A percentile compares a stretch with the other conserved stretches of the same genome.
phyloP scores from a whole-genome alignment of 2,888 invertebrate species.

The Arctia plantaginis region DNA sequence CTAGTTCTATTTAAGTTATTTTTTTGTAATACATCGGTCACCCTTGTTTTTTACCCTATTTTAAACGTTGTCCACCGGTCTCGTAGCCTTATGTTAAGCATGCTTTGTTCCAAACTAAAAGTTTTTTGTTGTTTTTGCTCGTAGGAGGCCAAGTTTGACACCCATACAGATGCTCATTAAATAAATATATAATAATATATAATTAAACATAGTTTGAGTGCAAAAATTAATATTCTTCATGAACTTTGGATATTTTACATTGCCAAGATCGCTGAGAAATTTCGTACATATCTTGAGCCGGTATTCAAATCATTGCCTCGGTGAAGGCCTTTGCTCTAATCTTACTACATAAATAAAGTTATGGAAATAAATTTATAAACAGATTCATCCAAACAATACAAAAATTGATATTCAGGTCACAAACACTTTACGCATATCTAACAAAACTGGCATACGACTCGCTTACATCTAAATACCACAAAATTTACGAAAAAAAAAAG shows the following conservation, averaged over 20 bases:
- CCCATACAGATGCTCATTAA: too few relatives aligned
- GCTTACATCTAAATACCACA: conserved; percentile 33
- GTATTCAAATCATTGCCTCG: not conserved
- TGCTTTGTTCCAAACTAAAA: too few relatives aligned
- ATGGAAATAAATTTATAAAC: not conserved
- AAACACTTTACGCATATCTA: conserved; percentile 7
- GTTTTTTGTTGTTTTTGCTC: too few relatives aligned
- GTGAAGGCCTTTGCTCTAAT: not conserved
- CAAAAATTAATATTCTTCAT: not conserved
- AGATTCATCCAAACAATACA: not conserved
- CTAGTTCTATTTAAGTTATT: too few relatives aligned
- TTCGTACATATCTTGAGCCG: too few relatives aligned
- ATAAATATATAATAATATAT: too few relatives aligned
- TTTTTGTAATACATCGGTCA: too few relatives aligned
- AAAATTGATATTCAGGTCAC: conserved; percentile 12
- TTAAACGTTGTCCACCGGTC: too few relatives aligned
- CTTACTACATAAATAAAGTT: not conserved
- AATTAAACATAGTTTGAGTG: not conserved
- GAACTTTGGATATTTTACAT: not conserved
- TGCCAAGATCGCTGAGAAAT: not conserved
- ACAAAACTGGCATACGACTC: conserved; percentile 28
- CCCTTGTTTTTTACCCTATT: too few relatives aligned
- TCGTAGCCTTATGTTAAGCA: too few relatives aligned
- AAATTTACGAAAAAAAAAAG: conserved; percentile 50
- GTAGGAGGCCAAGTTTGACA: too few relatives aligned